Evolutionary conservation across 2,113 vertebrate genomes (phyloP).

Genomic region (Solenodon paradoxus): DNA sequence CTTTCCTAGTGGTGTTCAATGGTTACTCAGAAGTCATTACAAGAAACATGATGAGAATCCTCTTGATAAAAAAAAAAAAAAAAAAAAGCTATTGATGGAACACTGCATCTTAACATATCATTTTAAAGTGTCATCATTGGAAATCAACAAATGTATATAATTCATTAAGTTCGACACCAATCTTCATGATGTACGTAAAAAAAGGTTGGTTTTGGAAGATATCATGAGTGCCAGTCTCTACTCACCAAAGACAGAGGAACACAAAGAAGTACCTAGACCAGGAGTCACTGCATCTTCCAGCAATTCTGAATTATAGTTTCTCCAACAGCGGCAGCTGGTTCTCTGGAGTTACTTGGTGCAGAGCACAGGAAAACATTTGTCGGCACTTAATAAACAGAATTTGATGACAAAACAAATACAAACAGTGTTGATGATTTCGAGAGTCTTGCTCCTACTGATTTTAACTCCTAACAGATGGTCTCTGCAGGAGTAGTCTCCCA

Average conservation of each 20-base stretch:
- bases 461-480: conserved; percentile 60
- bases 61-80: too few relatives aligned
- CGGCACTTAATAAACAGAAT: background rate
- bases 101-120: too few relatives aligned
- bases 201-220: background rate
- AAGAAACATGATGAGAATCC: background rate
- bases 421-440: background rate
- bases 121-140: too few relatives aligned
- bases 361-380: background rate
- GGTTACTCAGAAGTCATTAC: background rate
- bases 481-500: conserved; percentile 9
- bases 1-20: background rate
- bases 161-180: too few relatives aligned
- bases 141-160: too few relatives aligned
- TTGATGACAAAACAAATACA: background rate
- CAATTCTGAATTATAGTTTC: background rate
- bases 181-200: too few relatives aligned
- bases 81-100: too few relatives aligned
- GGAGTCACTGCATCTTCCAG: background rate
- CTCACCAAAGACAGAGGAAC: background rate
- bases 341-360: background rate
- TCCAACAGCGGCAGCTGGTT: background rate
- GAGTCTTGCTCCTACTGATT: conserved; percentile 48
- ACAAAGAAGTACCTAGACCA: background rate
- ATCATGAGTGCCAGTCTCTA: fast-evolving